Conservation (phyloP, 2,113 vertebrate species). For the Heterochromis multidens region DNA sequence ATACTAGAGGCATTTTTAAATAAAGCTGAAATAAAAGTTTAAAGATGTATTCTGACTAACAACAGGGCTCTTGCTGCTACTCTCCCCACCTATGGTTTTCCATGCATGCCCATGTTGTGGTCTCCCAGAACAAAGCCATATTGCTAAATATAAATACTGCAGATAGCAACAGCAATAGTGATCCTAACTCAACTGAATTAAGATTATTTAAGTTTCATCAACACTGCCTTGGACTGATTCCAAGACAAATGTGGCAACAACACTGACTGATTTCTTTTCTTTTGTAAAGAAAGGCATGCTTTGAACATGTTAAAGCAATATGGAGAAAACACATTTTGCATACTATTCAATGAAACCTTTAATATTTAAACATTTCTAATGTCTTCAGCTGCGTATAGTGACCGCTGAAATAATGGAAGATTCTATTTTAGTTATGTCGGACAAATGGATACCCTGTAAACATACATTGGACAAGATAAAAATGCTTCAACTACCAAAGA, state of each 20-base stretch:
- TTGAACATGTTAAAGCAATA: neutral
- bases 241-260: neutral
- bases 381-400: neutral
- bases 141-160: neutral
- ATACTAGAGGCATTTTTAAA: neutral
- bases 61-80: neutral
- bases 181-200: neutral
- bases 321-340: neutral
- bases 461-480: constrained; percentile 32
- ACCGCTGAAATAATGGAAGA: neutral
- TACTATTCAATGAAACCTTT: neutral
- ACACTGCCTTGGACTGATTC: neutral
- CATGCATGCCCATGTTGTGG: neutral
- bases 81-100: too few species aligned
- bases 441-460: constrained; percentile 28
- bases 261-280: neutral
- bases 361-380: neutral
- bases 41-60: neutral
- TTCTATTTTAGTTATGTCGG: neutral
- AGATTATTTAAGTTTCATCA: neutral
- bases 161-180: rapidly evolving
- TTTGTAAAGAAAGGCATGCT: neutral
- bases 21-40: neutral
- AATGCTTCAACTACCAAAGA: neutral
- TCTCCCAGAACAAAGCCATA: neutral